Evolutionary conservation across 2,888 invertebrate species (phyloP).

Genomic region (Ditula angustiorana): DNA sequence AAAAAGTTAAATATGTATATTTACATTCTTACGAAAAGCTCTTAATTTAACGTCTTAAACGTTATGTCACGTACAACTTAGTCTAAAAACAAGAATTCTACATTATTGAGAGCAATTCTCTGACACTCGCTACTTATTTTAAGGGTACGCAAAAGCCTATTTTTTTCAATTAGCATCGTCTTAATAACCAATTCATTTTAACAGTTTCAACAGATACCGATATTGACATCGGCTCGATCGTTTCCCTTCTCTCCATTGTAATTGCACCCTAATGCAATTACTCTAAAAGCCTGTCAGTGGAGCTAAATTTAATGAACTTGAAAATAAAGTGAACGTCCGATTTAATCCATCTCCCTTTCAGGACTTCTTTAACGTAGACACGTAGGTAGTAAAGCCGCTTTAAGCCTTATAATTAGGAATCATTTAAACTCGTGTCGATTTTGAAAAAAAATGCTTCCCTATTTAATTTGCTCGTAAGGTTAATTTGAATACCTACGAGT

Average conservation of each 20-base stretch:
- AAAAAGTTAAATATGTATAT: no score
- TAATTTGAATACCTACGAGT: no score
- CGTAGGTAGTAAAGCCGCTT: slow-evolving; percentile 43
- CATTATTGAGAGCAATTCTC: no score
- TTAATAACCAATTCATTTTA: slow-evolving; percentile 28
- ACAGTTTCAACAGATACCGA: slow-evolving; percentile 21
- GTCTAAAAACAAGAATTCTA: no score
- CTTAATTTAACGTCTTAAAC: no score
- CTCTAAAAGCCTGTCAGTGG: slow-evolving; percentile 81
- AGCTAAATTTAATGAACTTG: slow-evolving; percentile 79
- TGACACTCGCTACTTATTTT: no score
- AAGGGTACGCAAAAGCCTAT: neutral
- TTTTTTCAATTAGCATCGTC: slow-evolving; percentile 4
- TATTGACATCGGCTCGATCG: slow-evolving; percentile 35
- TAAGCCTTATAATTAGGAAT: neutral
- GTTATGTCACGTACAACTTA: no score
- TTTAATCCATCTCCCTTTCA: slow-evolving; percentile 63
- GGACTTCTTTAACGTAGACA: slow-evolving; percentile 48
- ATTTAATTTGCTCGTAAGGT: no score
- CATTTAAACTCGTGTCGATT: neutral
- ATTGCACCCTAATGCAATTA: slow-evolving; percentile 79
- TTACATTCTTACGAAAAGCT: no score
- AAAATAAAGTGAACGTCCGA: slow-evolving; percentile 76
- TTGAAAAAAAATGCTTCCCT: neutral
- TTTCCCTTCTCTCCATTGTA: slow-evolving; percentile 60